Base-by-base conservation (phyloP, 37 sponge, comb jelly and placozoan genomes). In the Axinella damicornis region DNA sequence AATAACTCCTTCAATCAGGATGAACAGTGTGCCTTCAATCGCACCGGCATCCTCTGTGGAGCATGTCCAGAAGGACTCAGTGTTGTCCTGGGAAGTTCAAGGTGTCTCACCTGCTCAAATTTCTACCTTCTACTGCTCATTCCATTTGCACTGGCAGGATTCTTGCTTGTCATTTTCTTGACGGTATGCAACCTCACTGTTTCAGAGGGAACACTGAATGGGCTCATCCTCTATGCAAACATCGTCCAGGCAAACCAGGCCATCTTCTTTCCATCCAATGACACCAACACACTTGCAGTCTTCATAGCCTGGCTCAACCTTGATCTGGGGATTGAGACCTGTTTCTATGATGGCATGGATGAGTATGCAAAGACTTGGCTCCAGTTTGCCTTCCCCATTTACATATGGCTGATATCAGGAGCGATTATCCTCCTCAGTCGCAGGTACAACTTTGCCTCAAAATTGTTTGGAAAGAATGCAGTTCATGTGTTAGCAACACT, bases 301-400 rank as follows among this genome's bases (percentile, higher is more conserved):
- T 61, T 61, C 62, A 61, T 61, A 22, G 2, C 62, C 5, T 61
- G 62, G 62, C 25, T 61, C 25, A 61, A 61, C 25, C 62, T 61
- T 46, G 46, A 46, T 46, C 5, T 61, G 13, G n/a, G 63, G 11
- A 79, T 79, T 35, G 46, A 41, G 79, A 79, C 53, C 16, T 79
- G 79, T 16, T 79, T 79, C 46, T 79, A 64, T 27, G 31, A 32
- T 79, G 79, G 79, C 14, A 61, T 79, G 66, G 36, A 56, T 17
- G 25, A 66, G 1, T 65, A 34, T 19, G 66, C 25, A 22, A 79
- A 64, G 30, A 31, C 79, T 2, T 79, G 79, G 79, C 53, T 79
- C 1, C 79, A 79, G 53, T 79, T 65, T 30, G 33, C 40, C 74
- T 54, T 74, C 32, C 74, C 74, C 17, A 13, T 30, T 14, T 54